Percentiles rank a stretch among this genome's conserved stretches.
Conservation (phyloP, 2,113 vertebrate species). For the Climacteris rufus region DNA sequence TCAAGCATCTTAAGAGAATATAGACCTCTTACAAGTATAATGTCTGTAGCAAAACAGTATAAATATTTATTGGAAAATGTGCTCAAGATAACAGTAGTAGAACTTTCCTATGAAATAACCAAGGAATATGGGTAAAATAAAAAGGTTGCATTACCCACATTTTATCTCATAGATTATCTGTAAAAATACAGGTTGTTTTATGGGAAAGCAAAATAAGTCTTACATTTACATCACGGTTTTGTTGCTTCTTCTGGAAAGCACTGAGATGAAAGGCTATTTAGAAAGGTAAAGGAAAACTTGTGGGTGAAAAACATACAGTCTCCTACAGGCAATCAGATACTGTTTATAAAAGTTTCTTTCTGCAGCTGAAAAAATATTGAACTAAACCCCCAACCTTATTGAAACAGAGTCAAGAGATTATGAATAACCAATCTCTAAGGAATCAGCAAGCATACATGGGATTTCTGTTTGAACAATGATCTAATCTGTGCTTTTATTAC, state of each 20-base stretch:
- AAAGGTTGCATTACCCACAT: not conserved
- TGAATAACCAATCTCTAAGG: constrained; percentile 26
- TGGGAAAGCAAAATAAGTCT: not conserved
- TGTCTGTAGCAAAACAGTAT: not conserved
- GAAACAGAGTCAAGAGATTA: constrained; percentile 47
- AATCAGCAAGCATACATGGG: not conserved
- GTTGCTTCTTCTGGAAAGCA: not conserved
- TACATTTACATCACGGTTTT: not conserved
- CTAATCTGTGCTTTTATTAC: constrained; percentile 35
- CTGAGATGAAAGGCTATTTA: not conserved
- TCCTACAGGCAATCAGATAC: not conserved
- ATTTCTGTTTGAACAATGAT: constrained; percentile 42
- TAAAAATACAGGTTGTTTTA: not conserved
- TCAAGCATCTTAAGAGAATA: not conserved
- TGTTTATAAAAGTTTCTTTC: constrained; percentile 2
- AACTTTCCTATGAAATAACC: not conserved
- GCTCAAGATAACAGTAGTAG: not conserved
- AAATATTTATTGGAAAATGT: not conserved
- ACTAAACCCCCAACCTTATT: constrained; percentile 25
- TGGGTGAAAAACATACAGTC: not conserved
- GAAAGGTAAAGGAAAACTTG: not conserved
- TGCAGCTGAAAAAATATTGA: constrained; percentile 23
- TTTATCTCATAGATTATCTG: not conserved
- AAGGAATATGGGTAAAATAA: not conserved
- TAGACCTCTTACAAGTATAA: rapidly evolving